Evolutionary conservation across 2,113 vertebrate genomes (phyloP).

Genomic region (Sapayoa aenigma): DNA sequence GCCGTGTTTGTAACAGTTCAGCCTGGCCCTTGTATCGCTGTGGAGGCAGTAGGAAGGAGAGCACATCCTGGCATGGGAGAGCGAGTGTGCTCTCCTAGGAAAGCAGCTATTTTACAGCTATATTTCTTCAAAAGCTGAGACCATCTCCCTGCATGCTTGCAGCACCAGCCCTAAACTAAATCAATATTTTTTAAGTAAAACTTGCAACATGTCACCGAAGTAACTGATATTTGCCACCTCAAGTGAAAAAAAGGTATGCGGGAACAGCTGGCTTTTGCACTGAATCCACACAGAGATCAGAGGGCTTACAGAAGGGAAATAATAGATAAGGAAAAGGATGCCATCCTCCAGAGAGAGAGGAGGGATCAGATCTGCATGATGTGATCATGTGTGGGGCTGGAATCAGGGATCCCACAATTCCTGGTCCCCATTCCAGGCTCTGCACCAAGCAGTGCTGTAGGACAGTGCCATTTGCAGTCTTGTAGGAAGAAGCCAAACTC

Average conservation of each 20-base stretch:
- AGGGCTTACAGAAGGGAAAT: background rate
- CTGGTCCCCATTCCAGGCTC: background rate
- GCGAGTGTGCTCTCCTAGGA: background rate
- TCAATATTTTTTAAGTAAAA: background rate
- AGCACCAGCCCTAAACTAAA: background rate
- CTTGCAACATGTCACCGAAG: background rate
- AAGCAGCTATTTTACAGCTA: background rate
- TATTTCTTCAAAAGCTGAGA: background rate
- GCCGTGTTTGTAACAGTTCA: background rate
- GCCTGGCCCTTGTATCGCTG: background rate
- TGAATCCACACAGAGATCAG: background rate
- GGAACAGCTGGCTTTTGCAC: background rate
- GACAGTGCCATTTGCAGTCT: background rate
- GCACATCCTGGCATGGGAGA: background rate
- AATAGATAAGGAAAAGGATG: background rate
- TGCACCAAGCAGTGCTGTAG: accelerated
- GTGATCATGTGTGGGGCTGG: background rate
- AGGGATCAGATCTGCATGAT: background rate
- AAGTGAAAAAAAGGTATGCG: background rate
- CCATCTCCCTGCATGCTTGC: background rate
- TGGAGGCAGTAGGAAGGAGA: background rate
- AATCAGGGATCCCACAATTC: background rate
- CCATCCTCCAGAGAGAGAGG: background rate
- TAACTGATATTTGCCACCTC: background rate
- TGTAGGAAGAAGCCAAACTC: accelerated